These are phyloP conservation scores for Chauna torquata DNA, from an alignment of 2,113 vertebrate species.

Conservation along the genomic window DNA sequence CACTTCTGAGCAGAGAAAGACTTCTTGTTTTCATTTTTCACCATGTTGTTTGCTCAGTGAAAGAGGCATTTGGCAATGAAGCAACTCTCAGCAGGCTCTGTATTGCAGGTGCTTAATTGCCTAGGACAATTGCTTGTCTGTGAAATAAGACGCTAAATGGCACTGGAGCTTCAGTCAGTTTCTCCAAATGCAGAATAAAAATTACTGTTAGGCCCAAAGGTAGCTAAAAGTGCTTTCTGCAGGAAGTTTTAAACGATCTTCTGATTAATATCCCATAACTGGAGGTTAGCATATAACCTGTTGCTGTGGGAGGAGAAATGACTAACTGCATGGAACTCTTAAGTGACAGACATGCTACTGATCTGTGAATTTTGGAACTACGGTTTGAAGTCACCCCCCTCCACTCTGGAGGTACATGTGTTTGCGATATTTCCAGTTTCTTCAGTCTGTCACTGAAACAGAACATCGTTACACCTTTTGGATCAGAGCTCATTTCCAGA, in stretches of 20 bases:
- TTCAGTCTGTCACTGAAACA: background rate
- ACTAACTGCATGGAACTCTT: background rate
- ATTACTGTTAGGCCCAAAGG: background rate
- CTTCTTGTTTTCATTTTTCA: background rate
- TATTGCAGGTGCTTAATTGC: slow-evolving; percentile 18
- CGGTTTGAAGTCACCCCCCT: background rate
- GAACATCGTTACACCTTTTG: background rate
- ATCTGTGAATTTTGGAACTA: background rate
- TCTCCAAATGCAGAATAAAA: slow-evolving; percentile 8
- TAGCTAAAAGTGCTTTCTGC: background rate
- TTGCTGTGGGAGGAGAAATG: background rate
- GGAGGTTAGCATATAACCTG: background rate
- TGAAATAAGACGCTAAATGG: background rate
- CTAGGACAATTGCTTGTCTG: background rate
- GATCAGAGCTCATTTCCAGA: background rate
- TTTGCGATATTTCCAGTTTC: background rate
- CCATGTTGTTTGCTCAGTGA: background rate
- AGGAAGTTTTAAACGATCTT: background rate
- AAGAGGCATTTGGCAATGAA: background rate
- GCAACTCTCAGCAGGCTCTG: background rate
- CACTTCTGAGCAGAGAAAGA: background rate
- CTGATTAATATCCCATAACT: background rate
- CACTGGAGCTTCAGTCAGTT: background rate
- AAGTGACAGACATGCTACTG: background rate
- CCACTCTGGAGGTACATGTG: background rate